These are phyloP conservation scores for Drosophila tsacasi DNA, from an alignment of 1,140 invertebrate species.

Conservation along the genomic window DNA sequence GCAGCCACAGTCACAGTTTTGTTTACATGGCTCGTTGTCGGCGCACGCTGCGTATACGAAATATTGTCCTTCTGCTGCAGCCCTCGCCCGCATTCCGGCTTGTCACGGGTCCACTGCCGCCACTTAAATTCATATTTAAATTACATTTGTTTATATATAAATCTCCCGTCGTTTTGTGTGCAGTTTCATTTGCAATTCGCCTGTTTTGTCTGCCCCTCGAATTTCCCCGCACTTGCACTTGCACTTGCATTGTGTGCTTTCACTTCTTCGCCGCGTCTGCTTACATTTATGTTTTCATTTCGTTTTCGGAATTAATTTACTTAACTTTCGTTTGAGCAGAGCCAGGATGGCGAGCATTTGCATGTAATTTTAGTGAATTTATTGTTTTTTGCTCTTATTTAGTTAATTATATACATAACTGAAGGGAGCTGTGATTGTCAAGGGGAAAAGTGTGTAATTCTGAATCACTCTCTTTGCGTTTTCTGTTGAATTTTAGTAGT, in stretches of 20 bases:
- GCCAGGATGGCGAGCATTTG: slow-evolving; percentile 20
- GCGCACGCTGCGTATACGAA: slow-evolving; percentile 68
- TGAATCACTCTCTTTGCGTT: not conserved
- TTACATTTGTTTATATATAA: slow-evolving; percentile 68
- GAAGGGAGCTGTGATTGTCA: not conserved
- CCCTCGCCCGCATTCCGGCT: slow-evolving; percentile 37
- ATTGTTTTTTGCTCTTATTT: slow-evolving; percentile 26
- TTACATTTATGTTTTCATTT: slow-evolving; percentile 46
- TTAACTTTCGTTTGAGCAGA: slow-evolving; percentile 48
- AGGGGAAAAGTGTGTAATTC: not conserved
- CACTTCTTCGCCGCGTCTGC: slow-evolving; percentile 35
- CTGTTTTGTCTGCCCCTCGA: slow-evolving; percentile 42
- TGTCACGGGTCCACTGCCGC: slow-evolving; percentile 47
- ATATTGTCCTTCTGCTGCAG: slow-evolving; percentile 47
- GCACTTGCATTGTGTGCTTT: slow-evolving; percentile 11
- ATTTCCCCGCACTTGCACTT: slow-evolving; percentile 4
- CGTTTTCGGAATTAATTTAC: slow-evolving; percentile 60
- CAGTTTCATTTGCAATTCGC: slow-evolving; percentile 50
- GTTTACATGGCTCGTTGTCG: slow-evolving; percentile 82
- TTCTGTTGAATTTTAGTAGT: not conserved
- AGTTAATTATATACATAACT: slow-evolving; percentile 31
- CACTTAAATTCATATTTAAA: slow-evolving; percentile 81
- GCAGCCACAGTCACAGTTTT: slow-evolving; percentile 54
- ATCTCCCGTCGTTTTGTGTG: slow-evolving; percentile 27
- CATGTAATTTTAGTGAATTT: slow-evolving; percentile 40